These are phyloP conservation scores for Crocallis elinguaria DNA, from an alignment of 2,888 invertebrate species.

Conservation along the genomic window DNA sequence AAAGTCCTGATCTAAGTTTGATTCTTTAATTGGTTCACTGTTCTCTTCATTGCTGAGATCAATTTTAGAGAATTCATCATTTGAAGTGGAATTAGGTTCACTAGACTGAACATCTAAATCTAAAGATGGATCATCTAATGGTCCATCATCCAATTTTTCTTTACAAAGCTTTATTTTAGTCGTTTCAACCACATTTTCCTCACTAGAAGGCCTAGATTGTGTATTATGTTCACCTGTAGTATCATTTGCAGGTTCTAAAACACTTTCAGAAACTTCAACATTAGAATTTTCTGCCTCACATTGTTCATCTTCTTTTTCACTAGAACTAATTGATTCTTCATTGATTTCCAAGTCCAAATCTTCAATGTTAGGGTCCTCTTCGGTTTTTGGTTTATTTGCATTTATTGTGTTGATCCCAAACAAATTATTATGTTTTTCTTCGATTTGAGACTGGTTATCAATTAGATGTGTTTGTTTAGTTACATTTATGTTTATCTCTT, in stretches of 20 bases:
- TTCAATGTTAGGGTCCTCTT: slow-evolving; percentile 63
- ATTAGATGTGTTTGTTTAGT: slow-evolving; percentile 36
- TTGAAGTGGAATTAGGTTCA: slow-evolving; percentile 17
- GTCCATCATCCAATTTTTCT: slow-evolving; percentile 27
- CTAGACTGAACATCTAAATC: slow-evolving; percentile 19
- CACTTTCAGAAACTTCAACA: slow-evolving; percentile 39
- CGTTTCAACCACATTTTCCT: slow-evolving; percentile 39
- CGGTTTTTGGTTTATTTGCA: slow-evolving; percentile 48
- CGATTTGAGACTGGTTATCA: slow-evolving; percentile 27
- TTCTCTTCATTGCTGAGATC: slow-evolving; percentile 14
- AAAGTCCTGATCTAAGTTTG: slow-evolving; percentile 68
- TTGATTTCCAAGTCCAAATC: slow-evolving; percentile 68
- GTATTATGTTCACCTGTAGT: slow-evolving; percentile 35
- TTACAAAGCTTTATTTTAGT: slow-evolving; percentile 28
- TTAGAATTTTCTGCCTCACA: slow-evolving; percentile 35
- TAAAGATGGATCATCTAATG: slow-evolving; percentile 23
- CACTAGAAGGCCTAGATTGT: slow-evolving; percentile 32
- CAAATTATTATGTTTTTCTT: slow-evolving; percentile 18
- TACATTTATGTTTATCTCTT: slow-evolving; percentile 17
- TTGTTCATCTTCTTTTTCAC: slow-evolving; percentile 38
- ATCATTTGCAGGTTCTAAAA: slow-evolving; percentile 42
- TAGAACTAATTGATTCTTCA: slow-evolving; percentile 45
- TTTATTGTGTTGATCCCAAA: slow-evolving; percentile 35
- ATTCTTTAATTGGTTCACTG: slow-evolving; percentile 17
- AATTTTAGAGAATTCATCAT: slow-evolving; percentile 16